These are phyloP conservation scores for Camelus bactrianus DNA, from an alignment of 2,113 vertebrate species.

Conservation along the genomic window DNA sequence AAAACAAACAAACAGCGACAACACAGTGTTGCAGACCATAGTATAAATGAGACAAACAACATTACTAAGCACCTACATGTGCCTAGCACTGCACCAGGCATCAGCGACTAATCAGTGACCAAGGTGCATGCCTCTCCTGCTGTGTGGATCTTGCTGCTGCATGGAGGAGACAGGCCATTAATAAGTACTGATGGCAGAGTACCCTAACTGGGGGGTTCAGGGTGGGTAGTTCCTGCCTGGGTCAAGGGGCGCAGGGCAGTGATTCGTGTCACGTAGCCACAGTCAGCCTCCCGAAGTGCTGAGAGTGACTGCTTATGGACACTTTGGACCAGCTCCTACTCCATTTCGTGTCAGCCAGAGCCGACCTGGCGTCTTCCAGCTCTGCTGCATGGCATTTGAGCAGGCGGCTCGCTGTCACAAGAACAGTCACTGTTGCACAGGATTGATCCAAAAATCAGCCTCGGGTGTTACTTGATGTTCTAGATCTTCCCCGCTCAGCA, in stretches of 20 bases:
- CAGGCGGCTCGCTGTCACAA: neutral
- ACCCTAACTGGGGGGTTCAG: neutral
- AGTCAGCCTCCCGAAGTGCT: neutral
- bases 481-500: neutral
- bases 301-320: neutral
- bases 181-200: too few relatives aligned
- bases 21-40: too few relatives aligned
- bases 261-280: neutral
- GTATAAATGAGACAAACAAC: neutral
- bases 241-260: neutral
- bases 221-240: neutral
- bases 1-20: neutral
- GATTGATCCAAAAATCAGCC: neutral
- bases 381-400: neutral
- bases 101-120: neutral
- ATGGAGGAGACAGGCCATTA: neutral
- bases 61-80: neutral
- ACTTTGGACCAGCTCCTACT: neutral
- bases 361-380: fast-evolving
- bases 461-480: neutral
- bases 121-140: neutral
- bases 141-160: neutral
- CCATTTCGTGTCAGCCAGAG: neutral
- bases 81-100: neutral
- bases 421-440: neutral